Base-by-base conservation (phyloP, 2,113 vertebrate genomes). In the Sphaerodactylus townsendi region DNA sequence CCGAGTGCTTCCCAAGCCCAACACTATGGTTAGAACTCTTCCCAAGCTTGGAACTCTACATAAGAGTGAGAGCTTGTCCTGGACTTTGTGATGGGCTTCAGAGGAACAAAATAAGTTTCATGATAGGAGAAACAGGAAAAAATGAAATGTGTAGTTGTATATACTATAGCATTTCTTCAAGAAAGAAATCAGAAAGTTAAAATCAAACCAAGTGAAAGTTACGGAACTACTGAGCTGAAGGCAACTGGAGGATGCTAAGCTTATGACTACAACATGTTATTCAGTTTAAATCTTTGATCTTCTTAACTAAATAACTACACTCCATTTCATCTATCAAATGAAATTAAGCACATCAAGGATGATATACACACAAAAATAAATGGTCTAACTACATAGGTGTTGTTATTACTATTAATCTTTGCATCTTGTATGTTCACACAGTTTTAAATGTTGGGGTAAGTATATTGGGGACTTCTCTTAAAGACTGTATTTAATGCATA, bases 241-340 rank as follows among this genome's bases (percentile, higher is more conserved):
- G 50, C 11, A 86, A 37, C 25, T 4, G 3, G 81, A 0, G 2
- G 35, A 66, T 23, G 56, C 13, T 9, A 50, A 85, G 44, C 4
- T 41, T 0, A 2, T 1, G 30, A 85, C 41, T 3, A 25, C 44
- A 56, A 44, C 79, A 73, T 65, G n/a, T 11, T 2, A 35, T 25
- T 66, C 37, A 76, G 53, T 10, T 39, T 64, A 69, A 85, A 86
- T 71, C n/a, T 79, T 30, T 5, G 37, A 59, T 11, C 46, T 48
- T 39, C 23, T 35, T 59, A 81, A 85, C 56, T 68, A 62, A 71
- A 19, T 25, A 73, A 30, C 8, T 44, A 82, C 70, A 48, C 37
- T 79, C 62, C n/a, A n/a, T 64, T 25, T 75, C 48, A 72, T 30
- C 65, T 91, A 90, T 39, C 3, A 87, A 76, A 25, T 41, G 35